These are phyloP conservation scores for Lasiurus cinereus DNA, from an alignment of 2,113 vertebrate species.

Conservation along the genomic window DNA sequence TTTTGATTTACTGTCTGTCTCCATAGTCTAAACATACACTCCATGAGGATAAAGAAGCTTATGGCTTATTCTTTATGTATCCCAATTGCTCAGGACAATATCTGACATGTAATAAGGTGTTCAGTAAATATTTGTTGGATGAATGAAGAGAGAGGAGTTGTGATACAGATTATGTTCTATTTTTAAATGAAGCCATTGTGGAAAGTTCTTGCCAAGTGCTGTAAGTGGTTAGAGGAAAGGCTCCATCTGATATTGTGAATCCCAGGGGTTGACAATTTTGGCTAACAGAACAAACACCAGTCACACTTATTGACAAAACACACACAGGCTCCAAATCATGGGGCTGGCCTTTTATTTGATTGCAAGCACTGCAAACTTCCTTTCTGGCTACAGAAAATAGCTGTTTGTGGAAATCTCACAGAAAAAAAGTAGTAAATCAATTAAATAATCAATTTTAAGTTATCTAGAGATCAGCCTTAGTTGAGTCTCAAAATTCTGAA, in stretches of 20 bases:
- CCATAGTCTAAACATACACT: neutral
- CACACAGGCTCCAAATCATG: neutral
- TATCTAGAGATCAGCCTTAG: neutral
- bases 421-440: neutral
- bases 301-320: neutral
- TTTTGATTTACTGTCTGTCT: neutral
- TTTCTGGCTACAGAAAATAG: conserved; percentile 4
- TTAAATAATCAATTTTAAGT: conserved; percentile 8
- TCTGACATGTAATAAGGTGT: neutral
- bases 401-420: neutral
- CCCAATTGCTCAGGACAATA: neutral
- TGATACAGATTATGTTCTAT: neutral
- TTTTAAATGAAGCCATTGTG: neutral
- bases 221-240: conserved; percentile 42
- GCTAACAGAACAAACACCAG: neutral
- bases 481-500: conserved; percentile 3
- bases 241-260: neutral
- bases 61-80: neutral
- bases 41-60: neutral
- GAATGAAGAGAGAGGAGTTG: neutral
- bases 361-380: neutral
- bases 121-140: neutral
- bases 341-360: neutral
- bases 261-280: neutral
- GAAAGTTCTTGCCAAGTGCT: conserved; percentile 29